Evolutionary conservation across 2,797 vertebrate species (phyloP), one percentile per base, ranked within the genome.

Genomic region (Enteromius viviparus): DNA sequence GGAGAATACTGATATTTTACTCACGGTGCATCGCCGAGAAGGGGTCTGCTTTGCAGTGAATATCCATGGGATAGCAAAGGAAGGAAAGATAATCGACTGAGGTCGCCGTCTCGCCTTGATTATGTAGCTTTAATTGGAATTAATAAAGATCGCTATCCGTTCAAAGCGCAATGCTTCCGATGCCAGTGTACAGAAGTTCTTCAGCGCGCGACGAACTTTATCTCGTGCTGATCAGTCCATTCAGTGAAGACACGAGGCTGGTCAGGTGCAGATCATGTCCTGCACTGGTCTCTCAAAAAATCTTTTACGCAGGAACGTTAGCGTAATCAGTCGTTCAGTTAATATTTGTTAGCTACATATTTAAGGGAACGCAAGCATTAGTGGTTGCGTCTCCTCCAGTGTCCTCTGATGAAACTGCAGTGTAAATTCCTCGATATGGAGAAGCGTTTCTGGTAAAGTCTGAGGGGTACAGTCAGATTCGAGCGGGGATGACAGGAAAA

Each of bases 1-100:
- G 66, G 34, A 72, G 60, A 81, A 32, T 92, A 94, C 92, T 93
- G 86, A 83, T 89, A 87, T 85, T 89, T 93, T 96, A 97, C 96
- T 96, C 94, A 97, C 96, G 95, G 96, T 97, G 96, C 96, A 96
- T 97, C 89, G 96, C 96, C 90, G 96, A 96, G 95, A 97, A 97
- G 90, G 96, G 96, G 85, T 96, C 96, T 92, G 95, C 95, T 91
- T 97, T 97, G 95, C 96, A 96, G 94, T 96, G 96, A 95, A 96
- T 96, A 95, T 96, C 96, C 96, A 96, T 96, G 92, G 95, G 95
- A 94, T 96, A 93, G 94, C 95, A 95, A 93, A 96, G 94, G 93
- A 97, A 96, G 92, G 96, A 96, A 90, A 96, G 95, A 94, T 95
- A 96, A 93, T 96, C 95, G 93, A 95, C 94, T 93, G 96, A 96